These are phyloP conservation scores for Meriones psammophilus DNA, from an alignment of 2,797 vertebrate species.

Conservation along the genomic window DNA sequence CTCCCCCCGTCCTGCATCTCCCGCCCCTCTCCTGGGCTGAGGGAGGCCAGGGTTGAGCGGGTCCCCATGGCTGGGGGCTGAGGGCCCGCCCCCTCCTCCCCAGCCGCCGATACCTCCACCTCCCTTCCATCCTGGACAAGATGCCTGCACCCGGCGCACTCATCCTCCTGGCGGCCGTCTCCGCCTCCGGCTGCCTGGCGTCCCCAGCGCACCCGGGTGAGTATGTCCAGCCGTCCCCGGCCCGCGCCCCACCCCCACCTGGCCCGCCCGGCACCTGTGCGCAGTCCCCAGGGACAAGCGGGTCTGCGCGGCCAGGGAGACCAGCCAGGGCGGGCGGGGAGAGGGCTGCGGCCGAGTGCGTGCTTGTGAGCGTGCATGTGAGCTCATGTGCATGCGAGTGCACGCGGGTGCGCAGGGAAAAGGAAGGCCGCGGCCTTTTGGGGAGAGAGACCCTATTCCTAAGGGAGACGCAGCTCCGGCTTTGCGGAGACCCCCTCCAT, in stretches of 20 bases:
- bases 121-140: slow-evolving; percentile 86
- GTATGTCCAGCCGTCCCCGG: slow-evolving; percentile 65
- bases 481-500: slow-evolving; percentile 10
- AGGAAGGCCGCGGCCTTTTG: slow-evolving; percentile 31
- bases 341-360: slow-evolving; percentile 57
- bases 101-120: slow-evolving; percentile 84
- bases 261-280: slow-evolving; percentile 82
- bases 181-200: slow-evolving; percentile 86
- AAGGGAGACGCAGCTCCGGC: slow-evolving; percentile 42
- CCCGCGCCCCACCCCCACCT: slow-evolving; percentile 40
- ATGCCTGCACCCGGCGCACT: slow-evolving; percentile 86
- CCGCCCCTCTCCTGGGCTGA: slow-evolving; percentile 82
- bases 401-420: slow-evolving; percentile 63
- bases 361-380: slow-evolving; percentile 51
- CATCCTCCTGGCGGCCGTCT: slow-evolving; percentile 86
- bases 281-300: slow-evolving; percentile 28
- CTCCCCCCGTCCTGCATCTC: slow-evolving; percentile 80
- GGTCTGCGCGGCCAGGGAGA: slow-evolving; percentile 44
- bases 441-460: slow-evolving; percentile 50
- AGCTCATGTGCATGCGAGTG: slow-evolving; percentile 40
- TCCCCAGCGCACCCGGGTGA: slow-evolving; percentile 80
- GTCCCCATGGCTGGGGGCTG: slow-evolving; percentile 86
- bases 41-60: slow-evolving; percentile 84
- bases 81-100: slow-evolving; percentile 86
- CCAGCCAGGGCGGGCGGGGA: slow-evolving; percentile 57